Conservation (phyloP, 2,113 vertebrate genomes). For the Pedetes capensis region DNA sequence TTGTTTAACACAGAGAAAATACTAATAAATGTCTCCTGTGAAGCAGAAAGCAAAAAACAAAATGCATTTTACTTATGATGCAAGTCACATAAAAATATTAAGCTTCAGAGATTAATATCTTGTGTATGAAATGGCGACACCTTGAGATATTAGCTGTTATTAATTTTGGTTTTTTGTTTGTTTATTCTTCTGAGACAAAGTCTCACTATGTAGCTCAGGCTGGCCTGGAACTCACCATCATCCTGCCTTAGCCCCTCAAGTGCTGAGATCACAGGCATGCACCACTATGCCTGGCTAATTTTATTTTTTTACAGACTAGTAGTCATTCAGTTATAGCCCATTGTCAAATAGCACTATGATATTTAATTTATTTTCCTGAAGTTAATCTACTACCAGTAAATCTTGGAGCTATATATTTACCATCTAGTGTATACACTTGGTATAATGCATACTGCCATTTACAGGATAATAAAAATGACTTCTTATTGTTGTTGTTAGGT, state of each 20-base stretch:
- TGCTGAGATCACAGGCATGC: no score
- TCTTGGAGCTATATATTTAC: constrained; percentile 13
- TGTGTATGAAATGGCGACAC: background rate
- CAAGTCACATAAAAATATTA: background rate
- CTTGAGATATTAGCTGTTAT: background rate
- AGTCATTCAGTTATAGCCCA: background rate
- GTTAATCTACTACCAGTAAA: constrained; percentile 23
- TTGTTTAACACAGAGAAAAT: constrained; percentile 25
- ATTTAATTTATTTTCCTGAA: background rate
- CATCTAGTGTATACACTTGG: background rate
- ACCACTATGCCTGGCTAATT: no score
- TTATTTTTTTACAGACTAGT: constrained; percentile 17
- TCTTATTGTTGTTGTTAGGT: no score
- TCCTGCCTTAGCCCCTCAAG: no score
- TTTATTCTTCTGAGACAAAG: no score
- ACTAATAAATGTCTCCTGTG: background rate
- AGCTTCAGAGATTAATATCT: background rate
- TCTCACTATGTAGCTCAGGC: no score
- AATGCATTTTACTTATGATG: background rate
- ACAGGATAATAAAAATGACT: constrained; percentile 25
- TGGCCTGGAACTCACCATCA: no score
- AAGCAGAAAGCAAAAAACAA: background rate
- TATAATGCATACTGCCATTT: background rate
- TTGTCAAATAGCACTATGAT: background rate
- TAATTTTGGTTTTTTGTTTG: no score